Evolutionary conservation across 2,888 invertebrate species (phyloP).

Genomic region (Chrysodeixis includens): DNA sequence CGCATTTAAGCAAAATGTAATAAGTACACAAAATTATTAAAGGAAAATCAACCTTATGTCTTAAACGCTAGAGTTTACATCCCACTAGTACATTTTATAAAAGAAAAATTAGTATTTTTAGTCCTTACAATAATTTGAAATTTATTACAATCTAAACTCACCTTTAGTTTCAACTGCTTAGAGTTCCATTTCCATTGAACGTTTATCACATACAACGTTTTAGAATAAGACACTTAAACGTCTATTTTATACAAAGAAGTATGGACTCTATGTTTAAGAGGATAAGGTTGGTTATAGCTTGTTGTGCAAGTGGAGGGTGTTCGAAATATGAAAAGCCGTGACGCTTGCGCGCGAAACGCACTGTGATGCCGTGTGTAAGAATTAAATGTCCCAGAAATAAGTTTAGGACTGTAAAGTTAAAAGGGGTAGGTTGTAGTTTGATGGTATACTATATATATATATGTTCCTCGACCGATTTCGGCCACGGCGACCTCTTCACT

Average conservation of each 20-base stretch:
- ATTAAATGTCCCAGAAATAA: neutral
- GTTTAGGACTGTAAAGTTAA: neutral
- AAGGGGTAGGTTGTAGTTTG: neutral
- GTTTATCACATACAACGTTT: neutral
- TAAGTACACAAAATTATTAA: rapidly evolving
- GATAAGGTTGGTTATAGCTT: neutral
- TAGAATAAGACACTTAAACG: neutral
- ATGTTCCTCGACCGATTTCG: no score
- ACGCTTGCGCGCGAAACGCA: neutral
- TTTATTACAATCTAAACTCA: neutral
- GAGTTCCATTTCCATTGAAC: neutral
- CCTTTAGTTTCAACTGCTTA: neutral
- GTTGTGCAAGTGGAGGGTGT: neutral
- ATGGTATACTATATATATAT: no score
- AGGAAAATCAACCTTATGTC: neutral
- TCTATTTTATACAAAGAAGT: neutral
- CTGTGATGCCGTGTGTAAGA: neutral
- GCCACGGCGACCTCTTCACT: no score
- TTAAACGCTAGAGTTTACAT: rapidly evolving
- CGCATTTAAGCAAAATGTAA: neutral
- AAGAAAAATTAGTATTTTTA: conserved; percentile 14
- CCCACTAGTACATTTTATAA: rapidly evolving
- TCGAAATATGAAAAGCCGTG: conserved; percentile 3
- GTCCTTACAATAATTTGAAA: conserved; percentile 1
- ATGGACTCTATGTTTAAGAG: neutral